Evolutionary conservation across 1,140 invertebrate genomes (phyloP), one percentile per base, ranked within the genome.

Genomic region (Saxidomus purpurata): DNA sequence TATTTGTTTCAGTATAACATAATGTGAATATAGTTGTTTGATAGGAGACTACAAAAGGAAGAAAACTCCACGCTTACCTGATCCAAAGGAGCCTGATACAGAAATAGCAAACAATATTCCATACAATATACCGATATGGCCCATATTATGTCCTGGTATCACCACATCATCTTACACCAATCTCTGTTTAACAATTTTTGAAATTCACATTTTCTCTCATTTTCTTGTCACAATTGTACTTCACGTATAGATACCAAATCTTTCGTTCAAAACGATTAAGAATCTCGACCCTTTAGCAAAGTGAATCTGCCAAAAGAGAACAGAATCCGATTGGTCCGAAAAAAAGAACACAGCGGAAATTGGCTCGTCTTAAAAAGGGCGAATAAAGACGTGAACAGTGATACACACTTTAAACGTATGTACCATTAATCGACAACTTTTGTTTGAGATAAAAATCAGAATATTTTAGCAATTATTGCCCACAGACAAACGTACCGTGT

Each of bases 381-480:
- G 6, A 22, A 71, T 71, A 22, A 71, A 71, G 67, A 38, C 22
- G 25, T 71, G 13, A 71, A 9, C n/a, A 22, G 6, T 40, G 67
- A 71, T 71, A 71, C 67, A 71, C 67, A n/a, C 28, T 38, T 38
- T 19, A 36, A 38, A 40, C 25, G 28, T 38, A 40, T 67, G 31
- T 6, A 34, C 36, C 28, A 79, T 79, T 79, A 3, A 43, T 9
- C 40, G 28, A 31, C 25, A 31, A 22, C 43, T 49, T 76, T 52
- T 34, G 28, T 55, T 79, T 28, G 4, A 79, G 43, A 79, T 52
- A 79, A 52, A n/a, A 6, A 55, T 79, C 43, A 52, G 76, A 49
- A 28, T 55, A 49, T 52, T 28, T 79, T 4, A 22, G 36, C 8
- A 52, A 34, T 47, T 15, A 31, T 79, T 55, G 76, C 76, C 76